Conservation (phyloP, 2,888 invertebrate species). For the Ischnura elegans region DNA sequence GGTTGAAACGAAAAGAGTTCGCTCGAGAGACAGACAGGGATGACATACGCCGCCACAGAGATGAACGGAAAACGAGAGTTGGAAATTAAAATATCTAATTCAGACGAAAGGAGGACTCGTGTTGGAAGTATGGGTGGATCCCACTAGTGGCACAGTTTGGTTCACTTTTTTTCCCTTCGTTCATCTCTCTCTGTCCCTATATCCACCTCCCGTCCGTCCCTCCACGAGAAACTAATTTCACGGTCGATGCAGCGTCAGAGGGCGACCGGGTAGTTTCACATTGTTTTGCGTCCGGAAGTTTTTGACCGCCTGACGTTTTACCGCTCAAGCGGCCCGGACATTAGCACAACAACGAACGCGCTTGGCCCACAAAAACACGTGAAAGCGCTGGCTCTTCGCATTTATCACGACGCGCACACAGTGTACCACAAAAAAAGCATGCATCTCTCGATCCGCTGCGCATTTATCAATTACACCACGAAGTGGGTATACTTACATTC, state of each 20-base stretch:
- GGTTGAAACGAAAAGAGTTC: no score
- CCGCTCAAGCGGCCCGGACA: neutral
- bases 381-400: neutral
- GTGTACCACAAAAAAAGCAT: neutral
- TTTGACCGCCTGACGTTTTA: neutral
- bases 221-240: conserved; percentile 12
- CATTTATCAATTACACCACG: neutral
- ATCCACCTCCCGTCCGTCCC: neutral
- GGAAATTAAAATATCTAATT: conserved; percentile 56
- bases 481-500: neutral
- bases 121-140: neutral
- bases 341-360: neutral
- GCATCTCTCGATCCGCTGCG: neutral
- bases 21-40: no score
- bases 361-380: neutral
- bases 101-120: neutral
- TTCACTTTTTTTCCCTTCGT: neutral
- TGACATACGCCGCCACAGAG: no score
- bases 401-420: neutral
- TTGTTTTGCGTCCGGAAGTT: conserved; percentile 31
- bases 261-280: neutral
- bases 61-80: neutral
- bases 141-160: neutral
- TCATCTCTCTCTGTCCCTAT: no score
- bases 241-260: neutral